Evolutionary conservation across 1,140 invertebrate genomes (phyloP).

Genomic region (Drosophila azteca): DNA sequence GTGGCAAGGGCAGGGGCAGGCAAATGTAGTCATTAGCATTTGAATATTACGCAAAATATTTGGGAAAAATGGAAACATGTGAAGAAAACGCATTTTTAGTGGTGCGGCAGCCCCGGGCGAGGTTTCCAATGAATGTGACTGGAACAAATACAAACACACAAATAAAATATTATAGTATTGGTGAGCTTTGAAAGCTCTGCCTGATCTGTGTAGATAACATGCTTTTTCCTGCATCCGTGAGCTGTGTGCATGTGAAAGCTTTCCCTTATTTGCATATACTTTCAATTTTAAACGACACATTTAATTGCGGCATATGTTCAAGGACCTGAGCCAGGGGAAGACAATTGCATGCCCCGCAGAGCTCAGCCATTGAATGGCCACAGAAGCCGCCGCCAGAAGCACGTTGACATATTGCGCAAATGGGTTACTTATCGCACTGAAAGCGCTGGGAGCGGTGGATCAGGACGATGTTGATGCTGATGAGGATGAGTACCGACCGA

Average conservation of each 20-base stretch:
- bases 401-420: constrained; percentile 49
- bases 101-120: constrained; percentile 13
- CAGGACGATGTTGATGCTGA: background rate
- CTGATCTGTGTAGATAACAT: too few relatives aligned
- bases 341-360: constrained; percentile 31
- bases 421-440: constrained; percentile 63
- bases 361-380: constrained; percentile 28
- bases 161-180: background rate
- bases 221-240: too few relatives aligned
- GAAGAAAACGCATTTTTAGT: constrained; percentile 26
- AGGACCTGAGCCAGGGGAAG: constrained; percentile 22
- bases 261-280: constrained; percentile 4
- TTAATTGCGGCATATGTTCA: constrained; percentile 59
- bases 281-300: constrained; percentile 5
- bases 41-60: constrained; percentile 63
- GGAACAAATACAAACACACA: background rate
- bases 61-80: constrained; percentile 27
- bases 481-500: constrained; percentile 35
- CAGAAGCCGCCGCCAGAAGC: constrained; percentile 44
- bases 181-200: background rate
- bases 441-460: constrained; percentile 7
- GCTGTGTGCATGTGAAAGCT: background rate
- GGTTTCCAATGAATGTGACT: constrained; percentile 7
- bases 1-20: constrained; percentile 5
- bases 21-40: constrained; percentile 68